Evolutionary conservation across 1,140 invertebrate genomes (phyloP).

Genomic region (Kradibia gibbosae): DNA sequence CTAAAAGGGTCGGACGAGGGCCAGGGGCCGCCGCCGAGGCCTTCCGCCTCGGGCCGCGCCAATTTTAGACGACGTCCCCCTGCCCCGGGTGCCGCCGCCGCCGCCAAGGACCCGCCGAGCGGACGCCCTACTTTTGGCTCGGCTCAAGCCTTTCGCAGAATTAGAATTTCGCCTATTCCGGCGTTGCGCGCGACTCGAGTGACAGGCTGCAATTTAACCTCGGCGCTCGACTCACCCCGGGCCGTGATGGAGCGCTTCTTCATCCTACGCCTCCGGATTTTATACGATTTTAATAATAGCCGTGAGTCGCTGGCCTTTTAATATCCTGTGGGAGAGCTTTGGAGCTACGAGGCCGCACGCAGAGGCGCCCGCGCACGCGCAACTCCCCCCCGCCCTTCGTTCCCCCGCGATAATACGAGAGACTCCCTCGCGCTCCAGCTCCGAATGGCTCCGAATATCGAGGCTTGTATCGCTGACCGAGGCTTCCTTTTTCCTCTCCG

Average conservation of each 20-base stretch:
- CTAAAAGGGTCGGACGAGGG: slow-evolving; percentile 59
- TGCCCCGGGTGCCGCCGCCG: not conserved
- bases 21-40: slow-evolving; percentile 47
- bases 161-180: slow-evolving; percentile 34
- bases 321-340: not conserved
- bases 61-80: slow-evolving; percentile 18
- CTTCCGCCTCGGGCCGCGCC: slow-evolving; percentile 44
- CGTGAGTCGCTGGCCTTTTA: not conserved
- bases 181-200: slow-evolving; percentile 28
- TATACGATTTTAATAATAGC: slow-evolving; percentile 41
- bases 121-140: not conserved
- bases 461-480: no score
- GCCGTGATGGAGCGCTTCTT: slow-evolving; percentile 30
- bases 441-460: no score
- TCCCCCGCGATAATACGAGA: no score
- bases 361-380: no score
- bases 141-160: slow-evolving; percentile 30
- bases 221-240: not conserved
- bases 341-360: no score
- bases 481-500: no score
- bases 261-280: slow-evolving; percentile 9
- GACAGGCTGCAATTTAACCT: slow-evolving; percentile 43
- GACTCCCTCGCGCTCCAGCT: no score
- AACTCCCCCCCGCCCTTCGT: no score
- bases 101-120: not conserved